Percentiles rank a stretch among this genome's conserved stretches.
These are phyloP conservation scores for Sebastolobus alascanus DNA, from an alignment of 2,797 vertebrate species.

Conservation along the genomic window DNA sequence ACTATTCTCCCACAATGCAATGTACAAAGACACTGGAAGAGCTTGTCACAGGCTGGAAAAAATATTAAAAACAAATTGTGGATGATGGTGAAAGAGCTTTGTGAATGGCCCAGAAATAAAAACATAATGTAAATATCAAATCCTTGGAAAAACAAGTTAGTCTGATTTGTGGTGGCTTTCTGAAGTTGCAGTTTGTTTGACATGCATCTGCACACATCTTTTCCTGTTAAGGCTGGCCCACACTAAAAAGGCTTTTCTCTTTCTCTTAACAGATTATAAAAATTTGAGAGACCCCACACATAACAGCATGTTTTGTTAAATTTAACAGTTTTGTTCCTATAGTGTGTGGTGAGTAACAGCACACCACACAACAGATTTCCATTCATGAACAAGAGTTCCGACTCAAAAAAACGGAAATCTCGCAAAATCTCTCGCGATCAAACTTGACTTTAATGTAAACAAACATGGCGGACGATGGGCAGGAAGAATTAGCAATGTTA, in stretches of 20 bases:
- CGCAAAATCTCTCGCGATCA: too few relatives aligned
- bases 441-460: too few relatives aligned
- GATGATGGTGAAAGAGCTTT: background rate
- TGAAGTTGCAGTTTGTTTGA: background rate
- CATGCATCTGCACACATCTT: background rate
- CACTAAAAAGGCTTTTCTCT: too few relatives aligned
- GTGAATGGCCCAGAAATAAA: background rate
- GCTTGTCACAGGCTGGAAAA: background rate
- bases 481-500: background rate
- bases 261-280: too few relatives aligned
- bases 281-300: background rate
- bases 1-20: conserved; percentile 5
- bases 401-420: too few relatives aligned
- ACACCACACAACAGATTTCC: background rate
- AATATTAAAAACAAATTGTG: background rate
- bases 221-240: background rate
- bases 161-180: background rate
- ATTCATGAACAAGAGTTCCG: too few relatives aligned
- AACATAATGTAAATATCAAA: background rate
- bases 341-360: background rate
- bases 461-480: too few relatives aligned
- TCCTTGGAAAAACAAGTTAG: background rate
- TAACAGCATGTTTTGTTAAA: too few relatives aligned
- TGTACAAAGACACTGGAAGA: background rate
- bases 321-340: too few relatives aligned